Evolutionary conservation across 2,888 invertebrate genomes (phyloP).

Genomic region (Philonicus albiceps): DNA sequence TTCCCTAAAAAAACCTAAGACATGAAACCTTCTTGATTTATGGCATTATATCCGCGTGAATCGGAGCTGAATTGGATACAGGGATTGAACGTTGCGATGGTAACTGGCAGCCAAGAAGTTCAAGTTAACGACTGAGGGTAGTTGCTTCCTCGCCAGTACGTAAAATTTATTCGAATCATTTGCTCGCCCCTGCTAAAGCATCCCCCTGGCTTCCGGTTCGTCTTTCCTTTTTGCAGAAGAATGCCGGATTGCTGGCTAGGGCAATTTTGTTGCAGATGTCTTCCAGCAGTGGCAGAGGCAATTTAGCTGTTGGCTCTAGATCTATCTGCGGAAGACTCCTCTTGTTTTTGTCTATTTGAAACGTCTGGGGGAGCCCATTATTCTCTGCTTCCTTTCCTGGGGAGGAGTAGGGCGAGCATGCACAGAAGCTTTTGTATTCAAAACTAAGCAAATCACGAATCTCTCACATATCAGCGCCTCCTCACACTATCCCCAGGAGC

Average conservation of each 20-base stretch:
- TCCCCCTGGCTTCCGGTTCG: neutral
- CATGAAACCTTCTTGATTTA: neutral
- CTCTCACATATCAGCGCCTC: slow-evolving; percentile 11
- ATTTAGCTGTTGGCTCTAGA: neutral
- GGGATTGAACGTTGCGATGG: neutral
- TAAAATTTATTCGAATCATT: neutral
- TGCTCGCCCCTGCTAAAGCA: neutral
- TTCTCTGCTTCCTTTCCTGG: neutral
- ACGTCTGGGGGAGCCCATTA: neutral
- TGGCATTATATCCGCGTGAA: neutral
- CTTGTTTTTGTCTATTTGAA: neutral
- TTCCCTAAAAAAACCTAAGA: neutral
- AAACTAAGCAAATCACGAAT: slow-evolving; percentile 17
- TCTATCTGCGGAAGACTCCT: neutral
- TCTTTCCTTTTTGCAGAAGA: neutral
- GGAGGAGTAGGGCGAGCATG: neutral
- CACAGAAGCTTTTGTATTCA: neutral
- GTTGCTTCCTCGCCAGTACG: neutral
- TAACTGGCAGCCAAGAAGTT: neutral
- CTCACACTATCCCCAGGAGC: neutral
- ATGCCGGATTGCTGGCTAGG: neutral
- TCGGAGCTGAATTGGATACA: neutral
- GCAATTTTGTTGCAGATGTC: neutral
- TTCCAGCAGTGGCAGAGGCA: neutral
- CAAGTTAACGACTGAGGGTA: neutral